Base-by-base conservation (phyloP, 2,797 vertebrate species). In the Podargus strigoides region DNA sequence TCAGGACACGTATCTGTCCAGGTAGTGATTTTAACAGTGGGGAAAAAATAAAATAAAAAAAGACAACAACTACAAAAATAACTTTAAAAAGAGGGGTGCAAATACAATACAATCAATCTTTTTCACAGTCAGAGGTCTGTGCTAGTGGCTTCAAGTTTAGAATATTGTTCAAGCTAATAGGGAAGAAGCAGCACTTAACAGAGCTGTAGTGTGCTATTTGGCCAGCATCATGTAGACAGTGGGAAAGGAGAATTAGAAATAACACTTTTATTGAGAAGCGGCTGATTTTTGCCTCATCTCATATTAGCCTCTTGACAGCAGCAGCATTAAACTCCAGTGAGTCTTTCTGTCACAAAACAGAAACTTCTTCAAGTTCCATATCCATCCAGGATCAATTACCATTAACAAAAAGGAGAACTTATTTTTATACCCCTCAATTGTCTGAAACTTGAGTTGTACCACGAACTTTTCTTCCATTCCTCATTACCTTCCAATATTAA, bases 151-250 rank as follows among this genome's bases (percentile, higher is more conserved):
- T 49, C 55, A 53, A 20, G 20, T 85, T 63, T 47, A 85, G 22
- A 83, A 75, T 14, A 34, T 0, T 3, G 26, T 83, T 17, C 22
- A 80, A 77, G 26, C 14, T 49, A 60, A 64, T 1, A 72, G 27
- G 39, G 47, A 55, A 82, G 8, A 41, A 78, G 46, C 21, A 76
- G 63, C 59, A 76, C 32, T 52, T 59, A 28, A 34, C 15, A 42
- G 59, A 79, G 42, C 4, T 72, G 44, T 4, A n/a, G 17, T 9
- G 7, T 49, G 18, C 30, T 59, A 59, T 22, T n/a, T 52, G 34
- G 6, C 10, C 16, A 73, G 32, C 2, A 22, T 28, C 23, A 26
- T 0, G 3, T 15, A 50, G 12, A 30, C 1, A 46, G 23, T 5
- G 42, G 27, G 23, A 75, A 82, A 68, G 22, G 24, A 79, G 28